Percentiles rank a stretch among this genome's conserved stretches.
These are phyloP conservation scores for Trichonephila clavata DNA, from an alignment of 1,140 invertebrate species.

Conservation along the genomic window DNA sequence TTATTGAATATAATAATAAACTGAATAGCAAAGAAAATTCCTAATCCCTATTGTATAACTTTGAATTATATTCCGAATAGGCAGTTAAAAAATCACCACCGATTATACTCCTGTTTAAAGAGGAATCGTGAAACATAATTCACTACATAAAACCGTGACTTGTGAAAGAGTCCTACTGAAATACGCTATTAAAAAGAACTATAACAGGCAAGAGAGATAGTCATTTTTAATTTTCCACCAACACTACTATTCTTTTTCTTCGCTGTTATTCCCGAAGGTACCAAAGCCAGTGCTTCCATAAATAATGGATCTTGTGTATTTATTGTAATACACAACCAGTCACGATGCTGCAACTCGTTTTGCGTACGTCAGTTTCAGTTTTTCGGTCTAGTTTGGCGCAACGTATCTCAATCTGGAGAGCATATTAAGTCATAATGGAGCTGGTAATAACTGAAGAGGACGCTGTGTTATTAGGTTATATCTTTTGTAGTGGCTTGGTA, in stretches of 20 bases:
- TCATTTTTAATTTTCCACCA: background rate
- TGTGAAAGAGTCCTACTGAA: background rate
- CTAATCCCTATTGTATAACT: too few species aligned
- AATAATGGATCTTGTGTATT: constrained; percentile 2
- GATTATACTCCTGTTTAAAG: background rate
- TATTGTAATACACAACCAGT: constrained; percentile 15
- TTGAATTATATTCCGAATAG: too few species aligned
- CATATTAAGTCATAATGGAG: constrained; percentile 40
- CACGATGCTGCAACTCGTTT: background rate
- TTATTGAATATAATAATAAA: too few species aligned
- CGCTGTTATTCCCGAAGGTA: background rate
- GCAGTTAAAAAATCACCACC: background rate
- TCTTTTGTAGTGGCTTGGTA: too few species aligned
- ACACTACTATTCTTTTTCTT: background rate
- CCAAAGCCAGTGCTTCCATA: background rate
- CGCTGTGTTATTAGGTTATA: constrained; percentile 42
- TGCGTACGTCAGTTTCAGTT: background rate
- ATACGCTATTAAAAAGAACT: constrained; percentile 7
- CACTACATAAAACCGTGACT: constrained; percentile 10
- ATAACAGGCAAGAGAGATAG: background rate
- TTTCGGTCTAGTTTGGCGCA: background rate
- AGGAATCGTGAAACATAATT: background rate
- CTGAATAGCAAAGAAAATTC: too few species aligned
- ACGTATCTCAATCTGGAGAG: constrained; percentile 26
- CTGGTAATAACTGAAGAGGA: background rate